Conservation (phyloP, 2,113 vertebrate species). For the Pica pica region DNA sequence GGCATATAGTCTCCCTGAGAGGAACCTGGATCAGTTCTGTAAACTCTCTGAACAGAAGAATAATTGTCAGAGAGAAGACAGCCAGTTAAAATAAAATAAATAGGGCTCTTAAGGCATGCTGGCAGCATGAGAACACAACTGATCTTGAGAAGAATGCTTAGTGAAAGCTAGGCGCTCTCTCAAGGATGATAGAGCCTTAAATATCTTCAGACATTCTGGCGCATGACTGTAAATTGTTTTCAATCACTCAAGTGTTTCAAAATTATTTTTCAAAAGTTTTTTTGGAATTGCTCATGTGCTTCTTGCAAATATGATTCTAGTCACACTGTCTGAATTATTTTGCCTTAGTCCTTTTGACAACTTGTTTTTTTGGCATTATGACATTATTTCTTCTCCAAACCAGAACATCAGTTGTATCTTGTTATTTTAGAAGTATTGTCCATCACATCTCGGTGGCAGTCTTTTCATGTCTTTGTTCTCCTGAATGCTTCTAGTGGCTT, state of each 20-base stretch:
- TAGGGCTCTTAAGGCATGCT: neutral
- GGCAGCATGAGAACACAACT: neutral
- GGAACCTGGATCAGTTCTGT: neutral
- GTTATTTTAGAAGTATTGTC: neutral
- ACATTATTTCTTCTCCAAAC: neutral
- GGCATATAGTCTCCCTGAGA: neutral
- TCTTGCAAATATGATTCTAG: neutral
- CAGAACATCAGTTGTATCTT: neutral
- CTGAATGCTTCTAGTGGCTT: neutral
- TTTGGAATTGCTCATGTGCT: neutral
- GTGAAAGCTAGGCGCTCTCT: neutral
- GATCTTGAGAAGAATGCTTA: neutral
- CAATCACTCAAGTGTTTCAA: neutral
- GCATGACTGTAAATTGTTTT: neutral
- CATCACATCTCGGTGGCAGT: neutral
- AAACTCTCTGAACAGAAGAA: neutral
- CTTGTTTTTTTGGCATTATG: neutral
- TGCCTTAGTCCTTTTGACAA: neutral
- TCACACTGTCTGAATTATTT: neutral
- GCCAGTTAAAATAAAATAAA: conserved; percentile 43
- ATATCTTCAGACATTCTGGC: conserved; percentile 8
- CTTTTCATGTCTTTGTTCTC: neutral
- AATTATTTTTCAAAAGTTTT: neutral
- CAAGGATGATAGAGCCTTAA: neutral
- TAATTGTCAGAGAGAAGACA: neutral